Evolutionary conservation across 2,888 invertebrate genomes (phyloP), one percentile per base, ranked within the genome.

Genomic region (Dascillus cervinus): DNA sequence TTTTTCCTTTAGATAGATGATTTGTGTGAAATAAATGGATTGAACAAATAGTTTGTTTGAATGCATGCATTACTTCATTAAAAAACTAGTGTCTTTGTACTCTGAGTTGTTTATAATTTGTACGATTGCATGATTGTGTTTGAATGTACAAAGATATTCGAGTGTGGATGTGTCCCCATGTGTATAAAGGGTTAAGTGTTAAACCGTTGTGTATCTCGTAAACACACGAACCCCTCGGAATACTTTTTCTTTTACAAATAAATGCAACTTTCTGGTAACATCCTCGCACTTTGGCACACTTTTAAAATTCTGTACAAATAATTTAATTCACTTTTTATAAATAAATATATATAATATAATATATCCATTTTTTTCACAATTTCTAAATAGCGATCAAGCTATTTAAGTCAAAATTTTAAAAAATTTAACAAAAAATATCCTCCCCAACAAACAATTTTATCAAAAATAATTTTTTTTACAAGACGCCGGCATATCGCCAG

Each of bases 391-490:
- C 64, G 58, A 57, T 57, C 56, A 55, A 58, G 60, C 59, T 60
- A 62, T 57, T 54, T 33, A 33, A 35, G 29, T 36, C 44, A 46
- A 51, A 50, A 48, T 52, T 51, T 55, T 65, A 63, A 64, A 65
- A 66, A 67, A 65, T 66, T 64, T 68, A 69, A 69, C 67, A 68
- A 69, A 68, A 67, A 67, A 66, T 65, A 65, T 66, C 64, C 65
- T 65, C 65, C 66, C 65, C 67, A 65, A 72, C 72, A 73, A 73
- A 65, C 63, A 72, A 73, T 70, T 68, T 72, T 75, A 74, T 74
- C 73, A 75, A 74, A 74, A 74, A 74, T 75, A 74, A 70, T 71
- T 71, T 70, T 68, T 67, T 68, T 67, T 66, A 63, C 62, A 62
- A 45, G 39, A 32, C 32, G 44, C 50, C 51, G 52, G 49, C 45